A percentile compares a stretch with the other conserved stretches of the same genome.
These are phyloP conservation scores for Bufotes viridis DNA, from an alignment of 2,797 vertebrate species.

Conservation along the genomic window DNA sequence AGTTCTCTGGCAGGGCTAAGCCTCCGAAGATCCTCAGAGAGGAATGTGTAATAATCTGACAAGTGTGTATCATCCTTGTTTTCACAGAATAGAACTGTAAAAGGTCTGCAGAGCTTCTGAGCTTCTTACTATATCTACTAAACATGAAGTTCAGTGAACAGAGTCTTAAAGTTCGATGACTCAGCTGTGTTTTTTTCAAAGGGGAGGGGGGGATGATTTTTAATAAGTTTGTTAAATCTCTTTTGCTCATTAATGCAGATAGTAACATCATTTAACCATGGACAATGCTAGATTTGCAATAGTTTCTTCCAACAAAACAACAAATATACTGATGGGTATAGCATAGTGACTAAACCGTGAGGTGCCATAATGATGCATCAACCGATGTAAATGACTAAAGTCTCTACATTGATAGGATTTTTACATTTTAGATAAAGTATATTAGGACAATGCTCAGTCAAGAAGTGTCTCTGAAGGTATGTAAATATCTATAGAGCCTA, in stretches of 20 bases:
- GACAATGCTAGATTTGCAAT: not conserved
- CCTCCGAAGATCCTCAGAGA: slow-evolving; percentile 20
- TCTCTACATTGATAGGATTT: too few relatives aligned
- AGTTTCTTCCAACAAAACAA: too few relatives aligned
- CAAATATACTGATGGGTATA: too few relatives aligned
- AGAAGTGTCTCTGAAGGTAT: too few relatives aligned
- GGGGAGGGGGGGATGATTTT: not conserved
- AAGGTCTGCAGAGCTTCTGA: slow-evolving; percentile 2
- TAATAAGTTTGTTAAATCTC: not conserved
- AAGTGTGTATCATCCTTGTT: slow-evolving; percentile 26
- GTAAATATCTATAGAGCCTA: too few relatives aligned
- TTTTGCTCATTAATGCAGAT: not conserved
- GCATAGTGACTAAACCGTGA: too few relatives aligned
- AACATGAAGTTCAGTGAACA: too few relatives aligned
- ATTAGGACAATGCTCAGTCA: too few relatives aligned
- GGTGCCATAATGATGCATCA: too few relatives aligned
- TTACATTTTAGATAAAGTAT: too few relatives aligned
- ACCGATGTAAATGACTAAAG: too few relatives aligned
- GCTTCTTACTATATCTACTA: not conserved
- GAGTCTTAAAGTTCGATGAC: not conserved
- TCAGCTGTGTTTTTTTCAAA: not conserved
- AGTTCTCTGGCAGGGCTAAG: slow-evolving; percentile 27
- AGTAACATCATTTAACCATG: too few relatives aligned
- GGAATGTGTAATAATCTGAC: slow-evolving; percentile 21
- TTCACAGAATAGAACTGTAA: not conserved